Evolutionary conservation across 2,888 invertebrate species (phyloP).

Genomic region (Drosophila nr. perissopoda): DNA sequence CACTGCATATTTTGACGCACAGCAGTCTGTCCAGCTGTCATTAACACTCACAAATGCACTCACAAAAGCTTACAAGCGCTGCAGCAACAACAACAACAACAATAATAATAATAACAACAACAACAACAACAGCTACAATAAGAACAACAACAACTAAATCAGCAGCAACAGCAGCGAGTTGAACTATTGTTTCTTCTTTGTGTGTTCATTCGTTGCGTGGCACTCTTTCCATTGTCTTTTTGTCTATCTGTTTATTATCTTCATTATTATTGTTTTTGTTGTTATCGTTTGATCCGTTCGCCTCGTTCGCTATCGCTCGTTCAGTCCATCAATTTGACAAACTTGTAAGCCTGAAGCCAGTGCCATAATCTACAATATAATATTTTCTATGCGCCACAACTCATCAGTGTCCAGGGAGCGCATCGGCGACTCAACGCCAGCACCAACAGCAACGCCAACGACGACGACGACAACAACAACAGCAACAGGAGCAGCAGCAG

Average conservation of each 20-base stretch:
- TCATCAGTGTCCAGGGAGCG: slow-evolving; percentile 84
- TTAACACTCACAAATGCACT: slow-evolving; percentile 38
- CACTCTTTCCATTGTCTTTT: background rate
- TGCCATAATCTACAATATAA: slow-evolving; percentile 37
- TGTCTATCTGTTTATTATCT: slow-evolving; percentile 7
- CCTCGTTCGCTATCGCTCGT: slow-evolving; percentile 8
- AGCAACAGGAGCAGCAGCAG: slow-evolving; percentile 10
- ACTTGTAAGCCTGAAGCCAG: slow-evolving; percentile 11
- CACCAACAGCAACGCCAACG: slow-evolving; percentile 39
- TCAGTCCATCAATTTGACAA: slow-evolving; percentile 16
- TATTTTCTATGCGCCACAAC: slow-evolving; percentile 77
- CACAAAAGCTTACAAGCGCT: slow-evolving; percentile 31
- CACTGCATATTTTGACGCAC: slow-evolving; percentile 40
- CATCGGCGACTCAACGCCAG: slow-evolving; percentile 37
- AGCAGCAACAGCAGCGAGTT: slow-evolving; percentile 10
- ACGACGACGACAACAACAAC: slow-evolving; percentile 46
- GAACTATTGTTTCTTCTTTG: slow-evolving; percentile 25
- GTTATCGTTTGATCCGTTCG: slow-evolving; percentile 43
- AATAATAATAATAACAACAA: slow-evolving; percentile 28
- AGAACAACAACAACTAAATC: slow-evolving; percentile 21
- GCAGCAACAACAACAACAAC: slow-evolving; percentile 37
- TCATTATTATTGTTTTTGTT: slow-evolving; percentile 32
- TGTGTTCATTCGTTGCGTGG: slow-evolving; percentile 12
- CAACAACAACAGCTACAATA: slow-evolving; percentile 10
- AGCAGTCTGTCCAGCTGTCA: slow-evolving; percentile 62